Evolutionary conservation across 2,888 invertebrate genomes (phyloP).

Genomic region (Phytoseiulus persimilis): DNA sequence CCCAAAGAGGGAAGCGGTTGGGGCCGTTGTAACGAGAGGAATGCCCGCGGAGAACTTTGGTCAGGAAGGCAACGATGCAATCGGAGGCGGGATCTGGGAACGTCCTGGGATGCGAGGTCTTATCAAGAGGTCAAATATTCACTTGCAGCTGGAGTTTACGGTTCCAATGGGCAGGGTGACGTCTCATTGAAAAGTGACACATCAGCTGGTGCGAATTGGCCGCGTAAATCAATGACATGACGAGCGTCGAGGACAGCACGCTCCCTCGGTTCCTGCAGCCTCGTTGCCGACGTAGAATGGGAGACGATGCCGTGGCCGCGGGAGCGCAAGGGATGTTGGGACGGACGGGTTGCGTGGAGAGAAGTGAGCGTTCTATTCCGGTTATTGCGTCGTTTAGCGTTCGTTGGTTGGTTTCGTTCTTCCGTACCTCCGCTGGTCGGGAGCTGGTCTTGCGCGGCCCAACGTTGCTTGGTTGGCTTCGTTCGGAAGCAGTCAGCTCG

Average conservation of each 20-base stretch:
- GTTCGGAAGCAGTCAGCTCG: neutral
- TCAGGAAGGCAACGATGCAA: neutral
- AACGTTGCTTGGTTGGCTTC: neutral
- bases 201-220: neutral
- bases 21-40: neutral
- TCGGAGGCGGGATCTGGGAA: neutral
- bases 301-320: neutral
- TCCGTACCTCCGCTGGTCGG: neutral
- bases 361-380: neutral
- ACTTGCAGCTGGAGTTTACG: neutral
- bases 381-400: constrained; percentile 5
- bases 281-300: neutral
- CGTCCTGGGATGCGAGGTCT: neutral
- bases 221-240: neutral
- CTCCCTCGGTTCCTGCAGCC: neutral
- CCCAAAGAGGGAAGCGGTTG: neutral
- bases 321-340: neutral
- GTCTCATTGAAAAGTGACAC: neutral
- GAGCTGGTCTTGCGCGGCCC: neutral
- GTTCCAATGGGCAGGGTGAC: neutral
- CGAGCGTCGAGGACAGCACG: neutral
- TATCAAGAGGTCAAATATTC: neutral
- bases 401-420: neutral
- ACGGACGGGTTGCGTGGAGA: neutral
- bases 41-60: neutral